Evolutionary conservation across 2,113 vertebrate species (phyloP), one percentile per base, ranked within the genome.

Genomic region (Salvelinus sp.): DNA sequence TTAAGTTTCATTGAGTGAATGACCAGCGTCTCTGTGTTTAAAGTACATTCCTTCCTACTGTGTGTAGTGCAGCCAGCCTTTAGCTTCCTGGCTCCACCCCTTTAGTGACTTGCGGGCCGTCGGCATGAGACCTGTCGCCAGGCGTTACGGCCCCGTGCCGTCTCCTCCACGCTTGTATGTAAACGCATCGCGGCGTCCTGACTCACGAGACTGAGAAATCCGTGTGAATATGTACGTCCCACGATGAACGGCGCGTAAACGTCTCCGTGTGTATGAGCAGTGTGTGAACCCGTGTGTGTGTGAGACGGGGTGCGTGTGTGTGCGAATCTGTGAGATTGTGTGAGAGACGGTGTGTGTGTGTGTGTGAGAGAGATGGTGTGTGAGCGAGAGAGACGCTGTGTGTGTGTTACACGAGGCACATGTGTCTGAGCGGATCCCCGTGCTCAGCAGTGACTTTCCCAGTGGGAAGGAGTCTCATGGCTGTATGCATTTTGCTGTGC

Each of bases 371-470:
- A 30, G 30, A 0, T 1, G 30, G 0, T 30, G 30, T 33, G 30
- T 33, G 30, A 30, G 28, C 0, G 30, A 30, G 30, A 30, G 30
- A 30, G 30, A 30, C 4, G 30, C 4, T 30, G 30, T 30, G 30
- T 33, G 30, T 73, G 76, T 74, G 71, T 78, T 70, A 30, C 70
- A 28, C 73, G 20, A 38, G n/a, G n/a, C 16, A 62, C 77, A 38
- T 38, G 68, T 69, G 83, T 86, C 79, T 74, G 77, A 78, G 85
- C 65, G 33, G 76, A 89, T 89, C 83, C 27, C 83, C 33, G 33
- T 38, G 38, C 7, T 44, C 30, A 74, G 73, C 76, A 67, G 84
- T 92, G 91, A 93, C 92, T 90, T 92, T 91, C 91, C 92, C 91
- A 63, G 70, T 88, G 90, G 92, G 91, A 86, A 92, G 89, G 88